Percentiles rank a stretch among this genome's conserved stretches.
Conservation (phyloP, 2,888 invertebrate species). For the Leistus spinibarbis region DNA sequence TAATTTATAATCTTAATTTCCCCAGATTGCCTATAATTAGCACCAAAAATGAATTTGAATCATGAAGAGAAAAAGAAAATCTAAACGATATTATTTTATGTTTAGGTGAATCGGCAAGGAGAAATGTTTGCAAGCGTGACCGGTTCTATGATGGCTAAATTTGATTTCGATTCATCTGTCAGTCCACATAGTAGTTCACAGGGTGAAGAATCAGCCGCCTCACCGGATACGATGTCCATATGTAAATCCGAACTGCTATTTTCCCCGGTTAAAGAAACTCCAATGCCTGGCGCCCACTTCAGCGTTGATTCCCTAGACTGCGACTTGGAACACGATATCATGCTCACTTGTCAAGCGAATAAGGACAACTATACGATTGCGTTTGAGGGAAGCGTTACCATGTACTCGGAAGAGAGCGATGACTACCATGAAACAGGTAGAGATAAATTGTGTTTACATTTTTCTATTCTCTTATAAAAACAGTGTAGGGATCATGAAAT, state of each 20-base stretch:
- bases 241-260: constrained; percentile 91
- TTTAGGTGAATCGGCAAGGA: constrained; percentile 75
- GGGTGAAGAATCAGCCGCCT: constrained; percentile 78
- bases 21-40: too few species aligned
- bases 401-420: constrained; percentile 85
- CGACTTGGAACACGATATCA: constrained; percentile 83
- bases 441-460: not conserved
- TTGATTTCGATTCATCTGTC: constrained; percentile 77
- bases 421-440: constrained; percentile 65
- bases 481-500: too few species aligned
- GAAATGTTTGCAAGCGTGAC: constrained; percentile 85
- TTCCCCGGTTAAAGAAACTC: constrained; percentile 85
- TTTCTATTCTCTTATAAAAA: too few species aligned
- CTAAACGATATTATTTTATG: constrained; percentile 44
- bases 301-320: constrained; percentile 92
- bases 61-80: too few species aligned
- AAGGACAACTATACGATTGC: constrained; percentile 96
- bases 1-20: too few species aligned
- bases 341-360: constrained; percentile 89
- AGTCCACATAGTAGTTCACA: constrained; percentile 76
- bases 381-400: constrained; percentile 85
- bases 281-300: constrained; percentile 73
- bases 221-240: constrained; percentile 82
- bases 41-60: too few species aligned
- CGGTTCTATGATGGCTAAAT: constrained; percentile 80